Evolutionary conservation across 2,113 vertebrate species (phyloP).

Genomic region (Mugil cephalus): DNA sequence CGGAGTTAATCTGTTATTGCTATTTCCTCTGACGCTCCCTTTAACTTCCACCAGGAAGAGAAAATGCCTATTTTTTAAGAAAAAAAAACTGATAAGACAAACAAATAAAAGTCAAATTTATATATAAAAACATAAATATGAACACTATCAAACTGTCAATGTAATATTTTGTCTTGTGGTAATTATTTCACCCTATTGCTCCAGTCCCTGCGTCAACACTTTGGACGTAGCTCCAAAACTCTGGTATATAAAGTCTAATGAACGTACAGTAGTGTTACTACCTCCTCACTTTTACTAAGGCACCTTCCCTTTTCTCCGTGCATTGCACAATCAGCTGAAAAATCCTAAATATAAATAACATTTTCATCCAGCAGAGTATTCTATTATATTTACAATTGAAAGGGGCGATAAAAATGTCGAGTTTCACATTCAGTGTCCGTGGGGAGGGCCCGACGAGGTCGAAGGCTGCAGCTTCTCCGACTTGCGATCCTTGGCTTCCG

Average conservation of each 20-base stretch:
- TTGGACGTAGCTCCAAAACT: neutral
- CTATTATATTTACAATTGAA: neutral
- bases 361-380: neutral
- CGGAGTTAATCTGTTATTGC: neutral
- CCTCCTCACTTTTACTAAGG: constrained; percentile 13
- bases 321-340: constrained; percentile 29
- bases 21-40: no score
- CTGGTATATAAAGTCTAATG: neutral
- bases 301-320: constrained; percentile 9
- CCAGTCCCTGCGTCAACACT: neutral
- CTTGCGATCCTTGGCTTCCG: constrained; percentile 79
- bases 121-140: neutral
- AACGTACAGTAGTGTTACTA: neutral
- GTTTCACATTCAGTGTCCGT: constrained; percentile 58
- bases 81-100: no score
- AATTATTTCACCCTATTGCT: constrained; percentile 5
- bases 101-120: no score
- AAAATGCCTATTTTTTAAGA: no score
- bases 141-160: neutral
- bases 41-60: no score
- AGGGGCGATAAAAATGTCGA: neutral
- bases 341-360: constrained; percentile 39
- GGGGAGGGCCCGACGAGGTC: constrained; percentile 44
- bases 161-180: neutral
- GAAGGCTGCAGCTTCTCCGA: constrained; percentile 87